Conservation (phyloP, 1,140 invertebrate genomes). For the Bombus confusus region DNA sequence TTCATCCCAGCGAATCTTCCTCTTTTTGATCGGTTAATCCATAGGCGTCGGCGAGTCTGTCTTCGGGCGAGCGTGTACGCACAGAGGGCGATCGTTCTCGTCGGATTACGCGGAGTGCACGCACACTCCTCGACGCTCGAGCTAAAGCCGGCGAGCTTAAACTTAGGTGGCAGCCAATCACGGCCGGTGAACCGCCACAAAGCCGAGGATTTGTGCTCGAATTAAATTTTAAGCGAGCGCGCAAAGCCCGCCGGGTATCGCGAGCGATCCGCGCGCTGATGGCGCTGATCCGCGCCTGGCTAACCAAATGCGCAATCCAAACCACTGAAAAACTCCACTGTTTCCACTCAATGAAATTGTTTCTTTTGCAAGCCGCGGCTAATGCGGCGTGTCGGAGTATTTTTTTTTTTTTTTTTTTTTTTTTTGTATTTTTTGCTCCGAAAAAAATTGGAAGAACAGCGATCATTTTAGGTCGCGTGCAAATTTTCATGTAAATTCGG, state of each 20-base stretch:
- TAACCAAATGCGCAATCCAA: neutral
- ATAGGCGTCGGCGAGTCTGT: neutral
- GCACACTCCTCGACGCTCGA: conserved; percentile 26
- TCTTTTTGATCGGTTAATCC: neutral
- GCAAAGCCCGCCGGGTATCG: conserved; percentile 39
- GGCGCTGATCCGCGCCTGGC: neutral
- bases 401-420: too few relatives aligned
- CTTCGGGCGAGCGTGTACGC: conserved; percentile 10
- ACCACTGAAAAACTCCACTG: neutral
- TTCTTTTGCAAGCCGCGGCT: too few relatives aligned
- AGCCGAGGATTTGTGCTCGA: conserved; percentile 63
- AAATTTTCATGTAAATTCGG: too few relatives aligned
- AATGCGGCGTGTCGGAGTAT: too few relatives aligned
- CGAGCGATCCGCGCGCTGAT: conserved; percentile 23
- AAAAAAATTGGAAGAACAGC: too few relatives aligned
- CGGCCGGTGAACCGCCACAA: conserved; percentile 59
- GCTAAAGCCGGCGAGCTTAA: conserved; percentile 63
- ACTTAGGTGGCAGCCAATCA: conserved; percentile 68
- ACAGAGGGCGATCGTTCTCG: conserved; percentile 35
- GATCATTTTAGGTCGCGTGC: too few relatives aligned
- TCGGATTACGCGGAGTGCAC: conserved; percentile 56
- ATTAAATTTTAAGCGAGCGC: conserved; percentile 66
- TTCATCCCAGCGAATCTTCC: neutral
- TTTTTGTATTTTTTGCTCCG: too few relatives aligned
- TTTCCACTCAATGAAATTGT: neutral